A percentile compares a stretch with the other conserved stretches of the same genome.
phyloP scores from a whole-genome alignment of 2,797 vertebrate species.

The Apodemus agrarius region DNA sequence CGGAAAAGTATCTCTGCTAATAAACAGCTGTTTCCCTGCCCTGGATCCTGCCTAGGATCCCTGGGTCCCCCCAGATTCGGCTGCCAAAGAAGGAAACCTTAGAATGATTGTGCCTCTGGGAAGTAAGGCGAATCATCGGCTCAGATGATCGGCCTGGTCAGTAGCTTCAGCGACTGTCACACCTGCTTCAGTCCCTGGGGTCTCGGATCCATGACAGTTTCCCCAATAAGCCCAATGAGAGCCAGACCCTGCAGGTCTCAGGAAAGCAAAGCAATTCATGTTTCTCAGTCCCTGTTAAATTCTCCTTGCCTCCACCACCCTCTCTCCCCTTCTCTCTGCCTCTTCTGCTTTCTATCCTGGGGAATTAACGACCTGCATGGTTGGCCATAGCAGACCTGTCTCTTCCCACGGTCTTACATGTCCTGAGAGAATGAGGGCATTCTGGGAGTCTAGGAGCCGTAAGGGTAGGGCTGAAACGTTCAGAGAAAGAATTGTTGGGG shows the following conservation, averaged over 20 bases:
- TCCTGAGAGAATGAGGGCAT: background rate
- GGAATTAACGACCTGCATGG: background rate
- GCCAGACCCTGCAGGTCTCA: conserved; percentile 3
- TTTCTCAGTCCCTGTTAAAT: conserved; percentile 45
- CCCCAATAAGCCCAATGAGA: background rate
- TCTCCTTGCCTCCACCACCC: conserved; percentile 15
- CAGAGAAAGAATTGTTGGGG: background rate
- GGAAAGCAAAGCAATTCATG: conserved; percentile 76
- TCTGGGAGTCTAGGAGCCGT: background rate
- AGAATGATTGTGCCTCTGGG: background rate
- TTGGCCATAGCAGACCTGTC: background rate
- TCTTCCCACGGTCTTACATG: background rate
- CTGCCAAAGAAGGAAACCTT: background rate
- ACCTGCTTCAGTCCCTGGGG: background rate
- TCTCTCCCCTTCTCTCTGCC: background rate
- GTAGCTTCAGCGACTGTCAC: background rate
- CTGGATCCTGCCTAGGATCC: background rate
- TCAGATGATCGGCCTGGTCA: conserved; percentile 5
- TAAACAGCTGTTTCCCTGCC: background rate
- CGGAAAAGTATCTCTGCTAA: background rate
- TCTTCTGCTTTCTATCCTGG: background rate
- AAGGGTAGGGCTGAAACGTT: background rate
- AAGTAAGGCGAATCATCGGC: background rate
- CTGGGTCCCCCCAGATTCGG: background rate
- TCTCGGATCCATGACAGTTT: background rate